Conservation (phyloP, 2,797 vertebrate genomes). For the Neosilurus mollespiculum region DNA sequence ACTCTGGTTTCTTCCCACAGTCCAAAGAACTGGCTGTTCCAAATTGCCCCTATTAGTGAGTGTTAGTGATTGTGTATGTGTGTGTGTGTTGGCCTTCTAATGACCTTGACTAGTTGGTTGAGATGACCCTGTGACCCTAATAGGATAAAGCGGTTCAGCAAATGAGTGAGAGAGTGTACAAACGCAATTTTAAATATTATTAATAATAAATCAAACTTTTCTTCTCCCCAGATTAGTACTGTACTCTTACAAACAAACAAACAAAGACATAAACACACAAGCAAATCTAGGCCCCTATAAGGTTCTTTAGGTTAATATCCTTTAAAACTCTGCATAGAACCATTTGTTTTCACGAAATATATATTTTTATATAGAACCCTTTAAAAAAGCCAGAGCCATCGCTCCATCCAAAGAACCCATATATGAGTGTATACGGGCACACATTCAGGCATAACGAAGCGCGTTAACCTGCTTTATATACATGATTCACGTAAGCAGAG, state of each 20-base stretch:
- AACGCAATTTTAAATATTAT: too few species aligned
- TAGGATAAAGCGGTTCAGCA: too few species aligned
- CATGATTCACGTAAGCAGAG: constrained; percentile 15
- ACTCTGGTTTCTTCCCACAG: too few species aligned
- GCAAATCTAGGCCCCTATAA: not conserved
- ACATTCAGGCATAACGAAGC: not conserved
- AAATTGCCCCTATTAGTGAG: too few species aligned
- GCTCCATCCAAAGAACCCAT: not conserved
- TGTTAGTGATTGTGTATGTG: too few species aligned
- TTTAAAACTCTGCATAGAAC: not conserved
- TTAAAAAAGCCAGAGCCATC: not conserved
- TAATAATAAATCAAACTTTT: not conserved
- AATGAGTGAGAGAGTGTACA: too few species aligned
- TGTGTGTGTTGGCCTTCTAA: too few species aligned
- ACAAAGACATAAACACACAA: not conserved
- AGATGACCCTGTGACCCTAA: too few species aligned
- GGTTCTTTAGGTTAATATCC: not conserved
- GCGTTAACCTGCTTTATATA: constrained; percentile 27
- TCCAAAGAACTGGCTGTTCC: too few species aligned
- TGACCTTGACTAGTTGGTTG: too few species aligned
- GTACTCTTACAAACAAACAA: not conserved
- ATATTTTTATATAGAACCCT: not conserved
- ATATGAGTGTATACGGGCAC: not conserved
- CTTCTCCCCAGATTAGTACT: not conserved
- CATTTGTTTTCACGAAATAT: not conserved